Evolutionary conservation across 2,797 vertebrate genomes (phyloP), one percentile per base, ranked within the genome.

Genomic region (Gouania willdenowi): DNA sequence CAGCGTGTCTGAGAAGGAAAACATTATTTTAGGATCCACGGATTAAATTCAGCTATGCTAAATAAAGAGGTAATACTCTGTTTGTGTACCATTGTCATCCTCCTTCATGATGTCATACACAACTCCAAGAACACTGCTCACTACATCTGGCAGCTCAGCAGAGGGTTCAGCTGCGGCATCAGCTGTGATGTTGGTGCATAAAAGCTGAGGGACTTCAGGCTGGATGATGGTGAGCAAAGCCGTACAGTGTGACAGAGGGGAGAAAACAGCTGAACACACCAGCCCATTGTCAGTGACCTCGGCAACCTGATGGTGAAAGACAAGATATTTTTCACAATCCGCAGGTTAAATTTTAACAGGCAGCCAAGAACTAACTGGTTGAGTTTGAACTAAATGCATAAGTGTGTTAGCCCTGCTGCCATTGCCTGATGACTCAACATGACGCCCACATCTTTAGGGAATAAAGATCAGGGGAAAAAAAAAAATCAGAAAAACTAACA

Each of bases 221-320:
- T 47, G 58, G n/a, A 94, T 46, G 18, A 95, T 1, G 23, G 87
- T 89, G 52, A 99, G 88, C 57, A 94, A 11, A 11, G 89, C 88
- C 4, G 89, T 47, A 7, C 22, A 67, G n/a, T 70, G 46, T 0
- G 92, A 93, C 34, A 93, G 48, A 0, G 90, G 88, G 1, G 91
- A 92, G 13, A 99, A 56, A 39, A 98, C 59, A 3, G 91, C 94
- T 0, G 91, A 88, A 56, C 68, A 42, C 4, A 81, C 49, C 8
- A 82, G 68, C 48, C 78, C 77, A 4, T 63, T 46, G 29, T 87
- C 54, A 15, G 59, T 78, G 3, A 84, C 71, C 7, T 91, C 90
- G 44, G 88, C 92, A 62, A 93, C 68, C 97, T 99, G 68, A 5
- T 1, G 12, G 26, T 26, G 48, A 4, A 35, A 33, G 3, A n/a